Conservation (phyloP, 2,113 vertebrate genomes). For the Pogona vitticeps region DNA sequence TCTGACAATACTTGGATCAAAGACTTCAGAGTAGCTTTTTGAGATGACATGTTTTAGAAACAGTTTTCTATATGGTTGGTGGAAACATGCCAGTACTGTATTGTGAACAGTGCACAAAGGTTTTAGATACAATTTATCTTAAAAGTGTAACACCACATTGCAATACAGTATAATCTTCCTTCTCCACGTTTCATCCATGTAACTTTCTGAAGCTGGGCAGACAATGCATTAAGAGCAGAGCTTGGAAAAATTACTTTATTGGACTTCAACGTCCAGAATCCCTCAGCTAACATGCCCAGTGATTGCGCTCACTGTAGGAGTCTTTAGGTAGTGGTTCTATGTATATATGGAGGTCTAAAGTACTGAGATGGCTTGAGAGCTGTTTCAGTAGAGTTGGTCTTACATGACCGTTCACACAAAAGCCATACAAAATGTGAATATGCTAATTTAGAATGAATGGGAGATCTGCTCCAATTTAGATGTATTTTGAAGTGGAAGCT, state of each 20-base stretch:
- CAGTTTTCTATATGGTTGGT: background rate
- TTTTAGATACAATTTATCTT: background rate
- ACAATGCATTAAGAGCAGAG: background rate
- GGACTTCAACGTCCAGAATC: background rate
- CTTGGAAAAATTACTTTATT: too few species aligned
- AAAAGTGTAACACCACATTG: background rate
- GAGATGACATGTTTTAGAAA: background rate
- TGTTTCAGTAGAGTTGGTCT: background rate
- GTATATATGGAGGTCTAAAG: too few species aligned
- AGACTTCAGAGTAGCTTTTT: slow-evolving; percentile 14
- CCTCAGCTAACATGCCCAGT: too few species aligned
- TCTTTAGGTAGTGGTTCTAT: too few species aligned
- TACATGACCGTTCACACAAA: background rate
- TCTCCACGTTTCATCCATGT: background rate
- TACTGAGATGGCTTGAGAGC: background rate
- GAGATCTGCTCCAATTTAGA: background rate
- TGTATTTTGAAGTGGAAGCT: background rate
- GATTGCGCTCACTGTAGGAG: too few species aligned
- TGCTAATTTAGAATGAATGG: background rate
- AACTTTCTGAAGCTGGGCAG: background rate
- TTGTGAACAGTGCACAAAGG: background rate
- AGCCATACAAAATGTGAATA: background rate
- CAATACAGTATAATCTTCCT: background rate
- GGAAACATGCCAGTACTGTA: background rate
- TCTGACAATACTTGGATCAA: slow-evolving; percentile 7